Evolutionary conservation across 2,888 invertebrate genomes (phyloP), one percentile per base, ranked within the genome.

Genomic region (Scaptomyza parva): DNA sequence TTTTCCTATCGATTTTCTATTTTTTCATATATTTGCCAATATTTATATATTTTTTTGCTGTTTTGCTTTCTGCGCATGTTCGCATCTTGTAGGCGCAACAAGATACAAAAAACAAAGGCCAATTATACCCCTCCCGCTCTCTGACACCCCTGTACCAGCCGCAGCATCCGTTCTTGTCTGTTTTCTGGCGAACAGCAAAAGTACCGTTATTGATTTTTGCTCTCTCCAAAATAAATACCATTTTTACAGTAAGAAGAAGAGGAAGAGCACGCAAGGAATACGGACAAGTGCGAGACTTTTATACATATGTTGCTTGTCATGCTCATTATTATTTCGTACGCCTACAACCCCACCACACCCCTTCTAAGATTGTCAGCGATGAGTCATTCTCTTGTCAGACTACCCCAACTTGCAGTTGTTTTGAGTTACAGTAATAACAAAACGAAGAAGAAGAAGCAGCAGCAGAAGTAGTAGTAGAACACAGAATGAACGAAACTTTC

Each of bases 201-300:
- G 76, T 66, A 74, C 74, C 74, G 18, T 52, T 74, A 74, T 74
- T 53, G 74, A 74, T 74, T 74, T 76, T 76, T 74, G 55, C 30
- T 14, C 54, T 47, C n/a, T 12, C 18, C 11, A 28, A 39, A 50
- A n/a, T 17, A 18, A 8, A 24, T 30, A 30, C 30, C 30, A 14
- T 33, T n/a, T 33, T n/a, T 33, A 51, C 14, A 26, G 14, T 11
- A 17, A 30, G 45, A 12, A 62, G 59, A 37, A 54, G 45, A 9
- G 17, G 14, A 9, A 37, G 20, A 30, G 48, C 9, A 11, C 3
- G 6, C 1, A 11, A 45, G 18, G 71, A 66, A 76, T 48, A 62
- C 76, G n/a, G 30, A 71, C 71, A 76, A 71, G 66, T 73, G 44
- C 41, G 62, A 45, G 60, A 43, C 6, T 17, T 24, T 35, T 54